phyloP scores from a whole-genome alignment of 2,113 vertebrate genomes.

The Carassius gibelio region DNA sequence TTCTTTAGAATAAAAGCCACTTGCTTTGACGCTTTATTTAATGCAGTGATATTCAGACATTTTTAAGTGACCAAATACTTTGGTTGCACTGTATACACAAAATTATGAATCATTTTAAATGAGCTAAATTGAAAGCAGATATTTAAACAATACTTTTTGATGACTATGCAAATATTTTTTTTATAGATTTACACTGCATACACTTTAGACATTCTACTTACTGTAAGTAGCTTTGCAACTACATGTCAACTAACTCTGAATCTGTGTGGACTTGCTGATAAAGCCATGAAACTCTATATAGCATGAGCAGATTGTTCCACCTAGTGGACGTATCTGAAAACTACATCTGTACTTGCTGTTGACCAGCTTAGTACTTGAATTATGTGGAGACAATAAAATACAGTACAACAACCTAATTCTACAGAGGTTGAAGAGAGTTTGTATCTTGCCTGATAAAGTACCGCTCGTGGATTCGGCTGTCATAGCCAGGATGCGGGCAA shows the following conservation, averaged over 20 bases:
- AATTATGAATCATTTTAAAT: neutral
- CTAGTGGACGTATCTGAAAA: conserved; percentile 13
- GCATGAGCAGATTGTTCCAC: neutral
- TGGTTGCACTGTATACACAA: neutral
- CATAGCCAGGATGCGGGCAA: conserved; percentile 80
- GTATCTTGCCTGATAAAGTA: conserved; percentile 69
- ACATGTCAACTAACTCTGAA: neutral
- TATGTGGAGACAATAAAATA: neutral
- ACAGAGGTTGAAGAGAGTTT: neutral
- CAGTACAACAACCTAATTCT: neutral
- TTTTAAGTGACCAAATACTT: neutral
- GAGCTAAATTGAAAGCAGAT: neutral
- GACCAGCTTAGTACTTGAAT: neutral
- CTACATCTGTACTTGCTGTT: conserved; percentile 1
- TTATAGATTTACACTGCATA: too few relatives aligned
- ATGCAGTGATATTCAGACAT: neutral
- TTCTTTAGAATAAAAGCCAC: neutral
- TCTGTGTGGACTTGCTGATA: neutral
- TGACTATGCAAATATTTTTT: neutral
- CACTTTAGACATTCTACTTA: too few relatives aligned
- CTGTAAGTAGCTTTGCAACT: too few relatives aligned
- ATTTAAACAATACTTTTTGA: neutral
- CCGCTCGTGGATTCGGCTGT: conserved; percentile 76
- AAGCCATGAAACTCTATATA: neutral
- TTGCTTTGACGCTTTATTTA: neutral